phyloP scores from a whole-genome alignment of 2,888 invertebrate genomes.

The Meloe dianella region DNA sequence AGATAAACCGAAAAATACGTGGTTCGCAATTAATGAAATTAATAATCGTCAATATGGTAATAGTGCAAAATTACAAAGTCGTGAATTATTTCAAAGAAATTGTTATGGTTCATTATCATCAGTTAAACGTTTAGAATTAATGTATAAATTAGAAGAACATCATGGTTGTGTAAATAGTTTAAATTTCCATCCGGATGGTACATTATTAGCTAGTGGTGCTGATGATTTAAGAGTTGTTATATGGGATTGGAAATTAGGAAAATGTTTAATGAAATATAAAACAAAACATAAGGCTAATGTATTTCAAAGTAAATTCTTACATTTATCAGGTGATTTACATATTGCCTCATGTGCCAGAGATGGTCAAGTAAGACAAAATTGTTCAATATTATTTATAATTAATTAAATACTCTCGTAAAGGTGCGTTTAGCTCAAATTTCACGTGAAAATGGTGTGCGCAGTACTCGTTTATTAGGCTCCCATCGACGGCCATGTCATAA shows the following conservation, averaged over 20 bases:
- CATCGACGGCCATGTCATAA: conserved; percentile 85
- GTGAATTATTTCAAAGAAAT: conserved; percentile 58
- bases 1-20: conserved; percentile 70
- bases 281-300: conserved; percentile 89
- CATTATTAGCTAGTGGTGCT: conserved; percentile 84
- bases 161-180: conserved; percentile 91
- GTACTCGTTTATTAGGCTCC: conserved; percentile 67
- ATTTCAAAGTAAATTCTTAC: conserved; percentile 90
- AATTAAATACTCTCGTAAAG: too few relatives aligned
- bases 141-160: conserved; percentile 79
- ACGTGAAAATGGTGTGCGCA: conserved; percentile 60
- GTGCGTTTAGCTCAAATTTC: conserved; percentile 68
- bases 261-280: conserved; percentile 69
- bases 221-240: conserved; percentile 86
- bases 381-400: too few relatives aligned
- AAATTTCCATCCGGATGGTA: conserved; percentile 83
- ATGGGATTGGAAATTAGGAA: conserved; percentile 89
- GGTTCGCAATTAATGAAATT: conserved; percentile 69
- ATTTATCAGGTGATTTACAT: conserved; percentile 77
- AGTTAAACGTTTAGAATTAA: conserved; percentile 81
- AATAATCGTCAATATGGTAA: conserved; percentile 69
- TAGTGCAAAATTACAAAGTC: conserved; percentile 55
- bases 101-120: conserved; percentile 84
- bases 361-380: conserved; percentile 82
- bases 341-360: conserved; percentile 89